Evolutionary conservation across 2,797 vertebrate species (phyloP), one percentile per base, ranked within the genome.

Genomic region (Scarus forsteni): DNA sequence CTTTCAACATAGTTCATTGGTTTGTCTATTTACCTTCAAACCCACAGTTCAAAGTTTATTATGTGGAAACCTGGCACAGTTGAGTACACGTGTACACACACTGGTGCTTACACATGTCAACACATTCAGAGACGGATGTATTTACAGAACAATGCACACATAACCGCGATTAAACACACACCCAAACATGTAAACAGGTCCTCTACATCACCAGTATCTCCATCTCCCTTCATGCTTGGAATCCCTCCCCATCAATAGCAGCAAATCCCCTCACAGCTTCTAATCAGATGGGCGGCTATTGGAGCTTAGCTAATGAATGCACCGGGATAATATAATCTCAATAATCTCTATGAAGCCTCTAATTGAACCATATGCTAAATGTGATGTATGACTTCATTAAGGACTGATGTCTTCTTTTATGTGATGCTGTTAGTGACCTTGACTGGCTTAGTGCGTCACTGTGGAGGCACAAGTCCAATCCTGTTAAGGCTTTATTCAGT

Each of bases 261-360:
- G 70, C 80, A 89, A 89, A 84, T 79, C 85, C 86, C 76, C 79
- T 74, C 63, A 54, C 73, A 75, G 72, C 51, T 87, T 77, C 66
- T 84, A 92, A 92, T 92, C 84, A 89, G 75, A 91, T 79, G 82
- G 80, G 79, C 45, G 76, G 75, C 92, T 90, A 87, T 83, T 85
- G 77, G 80, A 87, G 88, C 84, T 86, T 86, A 85, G 84, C 90
- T 92, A 93, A 94, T 92, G 86, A 92, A 90, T 87, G 86, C 79
- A 72, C 79, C 60, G 73, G 85, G 85, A 90, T 84, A 90, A 89
- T 86, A 92, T 91, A 89, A 83, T 88, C 90, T 91, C 85, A 81
- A 89, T 92, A 89, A 92, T 93, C 82, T 92, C 73, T 82, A 80
- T 81, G 71, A 90, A 87, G 82, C 76, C 70, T 77, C 87, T 87